Conservation (phyloP, 1,140 invertebrate genomes). For the Leptopilina boulardi region DNA sequence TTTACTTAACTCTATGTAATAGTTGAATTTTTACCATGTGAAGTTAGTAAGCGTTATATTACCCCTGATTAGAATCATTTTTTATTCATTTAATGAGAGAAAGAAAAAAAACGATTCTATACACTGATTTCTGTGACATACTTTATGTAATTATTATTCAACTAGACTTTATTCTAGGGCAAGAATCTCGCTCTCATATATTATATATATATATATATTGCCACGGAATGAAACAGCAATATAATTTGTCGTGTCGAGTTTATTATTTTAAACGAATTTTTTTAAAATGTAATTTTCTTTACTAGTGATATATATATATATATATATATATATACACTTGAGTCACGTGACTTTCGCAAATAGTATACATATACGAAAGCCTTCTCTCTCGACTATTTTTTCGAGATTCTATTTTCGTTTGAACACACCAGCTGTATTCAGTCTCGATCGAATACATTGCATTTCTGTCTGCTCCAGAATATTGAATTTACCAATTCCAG, state of each 20-base stretch:
- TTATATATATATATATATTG: not conserved
- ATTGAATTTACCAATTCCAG: slow-evolving; percentile 12
- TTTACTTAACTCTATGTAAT: not conserved
- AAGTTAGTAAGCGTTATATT: not conserved
- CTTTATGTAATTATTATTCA: slow-evolving; percentile 6
- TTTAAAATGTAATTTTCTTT: not conserved
- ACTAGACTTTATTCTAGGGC: not conserved
- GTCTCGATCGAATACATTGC: slow-evolving; percentile 29
- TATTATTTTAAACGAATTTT: not conserved
- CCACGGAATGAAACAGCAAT: not conserved
- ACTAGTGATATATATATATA: not conserved
- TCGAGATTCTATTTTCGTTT: slow-evolving; percentile 20
- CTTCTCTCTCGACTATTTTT: not conserved
- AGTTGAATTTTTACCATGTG: not conserved
- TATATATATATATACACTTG: too few species aligned
- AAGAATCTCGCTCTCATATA: not conserved
- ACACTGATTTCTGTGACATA: not conserved
- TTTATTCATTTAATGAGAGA: not conserved
- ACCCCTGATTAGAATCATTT: not conserved
- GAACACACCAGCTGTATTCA: slow-evolving; percentile 21
- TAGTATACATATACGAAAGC: not conserved
- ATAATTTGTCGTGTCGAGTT: not conserved
- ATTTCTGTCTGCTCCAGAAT: not conserved
- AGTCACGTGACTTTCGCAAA: not conserved
- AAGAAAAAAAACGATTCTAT: not conserved